Conservation (phyloP, 2,888 invertebrate species). For the Macrosoma leucophasiata region DNA sequence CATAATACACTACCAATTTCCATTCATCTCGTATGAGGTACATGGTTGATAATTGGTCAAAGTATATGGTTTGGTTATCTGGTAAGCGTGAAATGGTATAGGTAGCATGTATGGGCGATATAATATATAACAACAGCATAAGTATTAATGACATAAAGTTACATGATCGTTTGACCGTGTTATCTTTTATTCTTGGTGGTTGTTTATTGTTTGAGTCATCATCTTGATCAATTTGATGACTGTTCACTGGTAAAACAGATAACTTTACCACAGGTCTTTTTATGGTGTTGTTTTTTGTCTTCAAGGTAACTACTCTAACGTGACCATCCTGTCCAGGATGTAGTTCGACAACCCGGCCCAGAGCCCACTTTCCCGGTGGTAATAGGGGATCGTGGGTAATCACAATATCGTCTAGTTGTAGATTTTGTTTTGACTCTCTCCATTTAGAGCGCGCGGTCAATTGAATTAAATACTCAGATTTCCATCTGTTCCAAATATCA, state of each 20-base stretch:
- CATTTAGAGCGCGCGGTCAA: background rate
- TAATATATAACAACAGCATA: background rate
- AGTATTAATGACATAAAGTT: background rate
- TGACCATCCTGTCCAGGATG: slow-evolving; percentile 17
- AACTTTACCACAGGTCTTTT: slow-evolving; percentile 18
- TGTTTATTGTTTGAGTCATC: background rate
- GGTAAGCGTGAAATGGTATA: background rate
- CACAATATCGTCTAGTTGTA: slow-evolving; percentile 11
- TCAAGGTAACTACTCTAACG: slow-evolving; percentile 16
- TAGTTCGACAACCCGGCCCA: slow-evolving; percentile 14
- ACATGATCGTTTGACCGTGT: background rate
- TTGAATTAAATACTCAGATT: slow-evolving; percentile 3
- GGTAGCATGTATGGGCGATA: background rate
- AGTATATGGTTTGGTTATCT: slow-evolving; percentile 2
- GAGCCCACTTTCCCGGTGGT: slow-evolving; percentile 19
- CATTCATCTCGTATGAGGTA: slow-evolving; percentile 3
- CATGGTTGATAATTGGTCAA: slow-evolving; percentile 3
- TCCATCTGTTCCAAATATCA: slow-evolving; percentile 8
- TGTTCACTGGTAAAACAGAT: slow-evolving; percentile 10
- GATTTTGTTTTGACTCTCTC: slow-evolving; percentile 5
- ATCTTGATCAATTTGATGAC: background rate
- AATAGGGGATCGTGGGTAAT: slow-evolving; percentile 12
- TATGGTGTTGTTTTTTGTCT: slow-evolving; percentile 13
- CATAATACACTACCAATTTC: slow-evolving; percentile 5
- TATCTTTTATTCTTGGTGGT: background rate